Evolutionary conservation across 1,140 invertebrate species (phyloP), one percentile per base, ranked within the genome.

Genomic region (Whitmania pigra): DNA sequence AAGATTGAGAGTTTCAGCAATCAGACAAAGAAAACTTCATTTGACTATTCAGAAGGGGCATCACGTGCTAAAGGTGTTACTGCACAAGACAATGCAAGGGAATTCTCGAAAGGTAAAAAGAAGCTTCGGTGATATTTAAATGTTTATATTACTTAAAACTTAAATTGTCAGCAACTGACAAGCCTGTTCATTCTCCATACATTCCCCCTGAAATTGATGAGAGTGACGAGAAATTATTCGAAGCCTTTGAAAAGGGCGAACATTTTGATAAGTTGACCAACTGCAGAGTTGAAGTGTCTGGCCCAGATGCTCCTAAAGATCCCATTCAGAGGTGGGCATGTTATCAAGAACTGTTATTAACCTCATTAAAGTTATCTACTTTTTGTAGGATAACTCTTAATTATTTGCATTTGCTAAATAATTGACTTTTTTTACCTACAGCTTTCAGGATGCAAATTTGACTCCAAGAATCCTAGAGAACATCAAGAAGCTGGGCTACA

Each of bases 201-300:
- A 87, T 94, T 70, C 93, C 93, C 54, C 80, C 79, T 53, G 75
- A 77, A 0, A 88, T 88, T 0, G 89, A 92, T 43, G 85, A 88
- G 22, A 79, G 82, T 70, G 80, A 82, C 73, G 81, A 84, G 2
- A 87, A 87, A 54, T 84, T 93, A 7, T 92, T 91, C 76, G 85
- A 84, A 54, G 87, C 86, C 31, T 89, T 91, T 7, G 84, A 86
- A 4, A 85, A 85, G 9, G 93, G 93, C 0, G 91, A 92, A 9
- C 94, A 97, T 80, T 96, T 96, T 80, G 85, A 88, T 49, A 90
- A 92, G 75, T 93, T 91, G 77, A 87, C 92, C 72, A 82, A 86
- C 2, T 93, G 94, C 75, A 86, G 88, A 71, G 88, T 93, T 0
- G 88, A 90, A 77, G 89, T 93, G 70, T 77, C 78, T 72, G 86